Evolutionary conservation across 2,113 vertebrate genomes (phyloP), one percentile per base, ranked within the genome.

Genomic region (Mormyrus iriodes): DNA sequence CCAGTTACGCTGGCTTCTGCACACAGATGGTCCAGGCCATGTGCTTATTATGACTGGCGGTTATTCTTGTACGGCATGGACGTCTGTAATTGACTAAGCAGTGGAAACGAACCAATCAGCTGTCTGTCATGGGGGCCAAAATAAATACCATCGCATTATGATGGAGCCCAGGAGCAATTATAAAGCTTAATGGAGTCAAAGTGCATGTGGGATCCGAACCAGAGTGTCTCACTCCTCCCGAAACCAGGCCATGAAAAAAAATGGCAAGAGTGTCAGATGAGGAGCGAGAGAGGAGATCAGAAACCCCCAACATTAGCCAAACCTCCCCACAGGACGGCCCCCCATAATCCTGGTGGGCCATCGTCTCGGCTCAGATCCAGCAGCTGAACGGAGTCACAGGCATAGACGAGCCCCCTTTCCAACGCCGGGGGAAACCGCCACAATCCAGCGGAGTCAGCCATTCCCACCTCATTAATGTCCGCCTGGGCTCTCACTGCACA

Each of bases 51-150:
- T 86, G 49, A 86, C n/a, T 86, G 24, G 35, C 51, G n/a, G 49
- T 53, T 35, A 86, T 86, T 86, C 49, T 53, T 55, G 31, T 53
- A 55, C n/a, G n/a, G 83, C 83, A 49, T 24, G 13, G 83, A 31
- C 44, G 35, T 46, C 85, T 86, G 85, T 86, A 86, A 86, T 53
- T 53, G 85, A 31, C 85, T 7, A 86, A 86, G 85, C 51, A 55
- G 85, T 86, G 85, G 85, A 53, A 86, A 86, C 85, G 21, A 86
- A 53, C 48, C 85, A 53, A 53, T 53, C 51, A 53, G 49, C 85
- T 17, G 49, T 27, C 9, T 1, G 49, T 39, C 17, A 31, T 15
- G 1, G 51, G 27, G 85, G 4, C 85, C 85, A 86, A 51, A 35
- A 86, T 55, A 86, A 86, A 86, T 86, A 86, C 85, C 49, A 35